Evolutionary conservation across 2,113 vertebrate genomes (phyloP).

Genomic region (Calyptomena viridis): DNA sequence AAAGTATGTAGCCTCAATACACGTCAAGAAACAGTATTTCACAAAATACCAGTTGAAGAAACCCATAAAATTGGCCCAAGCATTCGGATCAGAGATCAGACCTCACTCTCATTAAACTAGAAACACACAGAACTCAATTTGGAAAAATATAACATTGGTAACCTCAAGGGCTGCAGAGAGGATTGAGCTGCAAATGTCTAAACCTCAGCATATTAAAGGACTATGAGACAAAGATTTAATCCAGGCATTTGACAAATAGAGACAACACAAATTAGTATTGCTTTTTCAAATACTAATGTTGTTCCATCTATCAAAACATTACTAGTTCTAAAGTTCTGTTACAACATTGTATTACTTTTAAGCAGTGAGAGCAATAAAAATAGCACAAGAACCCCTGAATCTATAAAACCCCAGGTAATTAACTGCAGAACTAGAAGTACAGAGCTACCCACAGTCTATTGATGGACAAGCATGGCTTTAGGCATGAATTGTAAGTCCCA

Average conservation of each 20-base stretch:
- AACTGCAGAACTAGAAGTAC: neutral
- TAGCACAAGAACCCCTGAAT: neutral
- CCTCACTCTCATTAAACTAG: neutral
- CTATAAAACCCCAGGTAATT: neutral
- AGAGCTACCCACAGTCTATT: neutral
- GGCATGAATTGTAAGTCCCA: constrained; percentile 30
- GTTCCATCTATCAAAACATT: neutral
- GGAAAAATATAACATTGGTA: neutral
- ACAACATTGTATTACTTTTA: neutral
- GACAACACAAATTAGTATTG: neutral
- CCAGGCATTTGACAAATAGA: neutral
- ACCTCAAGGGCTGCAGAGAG: neutral
- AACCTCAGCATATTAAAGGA: neutral
- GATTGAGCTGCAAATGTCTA: neutral
- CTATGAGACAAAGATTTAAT: neutral
- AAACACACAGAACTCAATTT: neutral
- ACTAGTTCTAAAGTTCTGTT: neutral
- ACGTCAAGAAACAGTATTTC: neutral
- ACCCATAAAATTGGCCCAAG: neutral
- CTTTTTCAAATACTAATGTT: neutral
- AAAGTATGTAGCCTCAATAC: neutral
- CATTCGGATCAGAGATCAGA: neutral
- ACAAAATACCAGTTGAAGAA: neutral
- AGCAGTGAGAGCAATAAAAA: neutral
- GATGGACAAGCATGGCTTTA: constrained; percentile 57